phyloP scores from a whole-genome alignment of 30 jellyfish, hydroid and myxozoan genomes.

The Pelagia noctiluca region DNA sequence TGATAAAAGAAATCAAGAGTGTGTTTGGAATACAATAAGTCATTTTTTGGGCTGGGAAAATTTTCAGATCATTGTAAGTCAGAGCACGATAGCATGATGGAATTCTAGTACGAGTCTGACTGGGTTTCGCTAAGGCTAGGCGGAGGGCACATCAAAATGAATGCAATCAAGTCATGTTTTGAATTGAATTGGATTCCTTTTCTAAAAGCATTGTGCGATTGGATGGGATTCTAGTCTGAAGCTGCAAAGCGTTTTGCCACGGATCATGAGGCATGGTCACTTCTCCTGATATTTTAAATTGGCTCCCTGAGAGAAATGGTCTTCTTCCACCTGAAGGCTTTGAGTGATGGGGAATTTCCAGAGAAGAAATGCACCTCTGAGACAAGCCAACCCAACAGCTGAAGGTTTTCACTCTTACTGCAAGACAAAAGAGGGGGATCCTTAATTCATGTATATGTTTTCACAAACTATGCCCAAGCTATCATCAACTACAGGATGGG shows the following conservation, averaged over 20 bases:
- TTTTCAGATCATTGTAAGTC: neutral
- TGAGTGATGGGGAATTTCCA: neutral
- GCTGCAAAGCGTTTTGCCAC: neutral
- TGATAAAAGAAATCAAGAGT: neutral
- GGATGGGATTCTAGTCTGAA: constrained; percentile 2
- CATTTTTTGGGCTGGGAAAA: neutral
- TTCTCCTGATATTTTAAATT: neutral
- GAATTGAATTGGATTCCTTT: constrained; percentile 14
- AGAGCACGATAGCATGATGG: neutral
- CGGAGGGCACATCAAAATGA: no score
- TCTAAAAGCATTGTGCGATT: constrained; percentile 4
- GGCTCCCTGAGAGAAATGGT: neutral
- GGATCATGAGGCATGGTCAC: neutral
- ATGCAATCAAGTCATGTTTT: no score
- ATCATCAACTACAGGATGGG: neutral
- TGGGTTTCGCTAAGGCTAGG: no score
- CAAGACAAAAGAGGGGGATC: neutral
- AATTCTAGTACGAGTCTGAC: neutral
- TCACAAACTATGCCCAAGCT: no score
- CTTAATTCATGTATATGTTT: neutral
- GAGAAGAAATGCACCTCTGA: neutral
- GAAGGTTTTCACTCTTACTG: neutral
- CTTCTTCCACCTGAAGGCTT: neutral
- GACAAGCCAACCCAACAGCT: neutral
- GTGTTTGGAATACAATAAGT: neutral